Conservation (phyloP, 2,113 vertebrate species). For the Heterotis niloticus region DNA sequence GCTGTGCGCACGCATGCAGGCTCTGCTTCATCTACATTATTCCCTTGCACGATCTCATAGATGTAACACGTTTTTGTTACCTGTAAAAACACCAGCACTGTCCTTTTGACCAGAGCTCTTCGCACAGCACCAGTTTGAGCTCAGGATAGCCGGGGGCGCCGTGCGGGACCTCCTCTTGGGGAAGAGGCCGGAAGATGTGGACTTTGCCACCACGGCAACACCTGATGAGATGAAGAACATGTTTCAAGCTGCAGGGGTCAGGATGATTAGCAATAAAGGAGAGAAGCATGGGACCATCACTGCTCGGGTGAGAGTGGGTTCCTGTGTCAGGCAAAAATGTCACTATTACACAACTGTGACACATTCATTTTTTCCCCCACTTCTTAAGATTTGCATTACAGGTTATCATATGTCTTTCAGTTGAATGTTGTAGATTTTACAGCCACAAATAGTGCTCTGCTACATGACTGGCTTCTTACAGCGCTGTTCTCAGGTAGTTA, state of each 20-base stretch:
- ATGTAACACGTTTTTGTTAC: no score
- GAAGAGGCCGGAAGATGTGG: slow-evolving; percentile 82
- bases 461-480: no score
- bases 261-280: slow-evolving; percentile 94
- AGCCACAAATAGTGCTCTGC: no score
- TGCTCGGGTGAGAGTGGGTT: slow-evolving; percentile 72
- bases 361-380: background rate
- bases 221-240: slow-evolving; percentile 87
- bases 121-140: slow-evolving; percentile 75
- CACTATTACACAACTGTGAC: no score
- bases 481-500: no score
- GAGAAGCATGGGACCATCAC: slow-evolving; percentile 95
- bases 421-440: no score
- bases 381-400: background rate
- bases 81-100: background rate
- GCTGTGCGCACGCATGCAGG: no score
- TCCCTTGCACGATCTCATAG: no score
- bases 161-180: slow-evolving; percentile 87
- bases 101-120: slow-evolving; percentile 72
- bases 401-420: no score
- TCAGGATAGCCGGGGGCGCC: slow-evolving; percentile 90
- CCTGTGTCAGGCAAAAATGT: no score
- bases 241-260: slow-evolving; percentile 78
- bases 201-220: slow-evolving; percentile 93
- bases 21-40: no score